Conservation (phyloP, 64 coral and sea anemone species). For the Exaiptasia diaphana region DNA sequence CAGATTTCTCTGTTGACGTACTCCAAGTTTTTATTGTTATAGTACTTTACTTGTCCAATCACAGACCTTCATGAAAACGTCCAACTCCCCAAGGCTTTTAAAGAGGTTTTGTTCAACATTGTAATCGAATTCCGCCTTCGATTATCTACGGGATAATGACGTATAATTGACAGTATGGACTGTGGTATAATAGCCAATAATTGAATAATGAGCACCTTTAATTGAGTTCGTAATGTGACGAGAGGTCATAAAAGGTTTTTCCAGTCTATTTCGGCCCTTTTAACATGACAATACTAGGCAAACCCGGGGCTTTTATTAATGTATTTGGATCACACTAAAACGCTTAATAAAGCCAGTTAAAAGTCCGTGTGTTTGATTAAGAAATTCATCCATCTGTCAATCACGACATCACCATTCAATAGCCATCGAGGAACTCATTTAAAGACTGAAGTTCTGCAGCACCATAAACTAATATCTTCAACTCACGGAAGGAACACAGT, state of each 20-base stretch:
- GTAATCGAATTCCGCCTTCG: slow-evolving; percentile 75
- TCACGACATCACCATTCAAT: slow-evolving; percentile 37
- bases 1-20: not conserved
- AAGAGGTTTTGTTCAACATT: slow-evolving; percentile 41
- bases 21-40: not conserved
- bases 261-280: slow-evolving; percentile 58
- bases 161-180: slow-evolving; percentile 64
- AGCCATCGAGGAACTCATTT: slow-evolving; percentile 20
- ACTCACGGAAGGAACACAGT: not conserved
- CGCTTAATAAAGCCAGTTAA: slow-evolving; percentile 56
- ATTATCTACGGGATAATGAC: slow-evolving; percentile 70
- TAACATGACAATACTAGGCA: slow-evolving; percentile 41
- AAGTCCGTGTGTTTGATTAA: slow-evolving; percentile 56
- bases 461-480: slow-evolving; percentile 15
- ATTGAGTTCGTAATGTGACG: slow-evolving; percentile 70
- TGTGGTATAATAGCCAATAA: slow-evolving; percentile 68
- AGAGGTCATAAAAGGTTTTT: slow-evolving; percentile 57
- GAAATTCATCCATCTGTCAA: slow-evolving; percentile 65
- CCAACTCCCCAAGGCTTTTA: slow-evolving; percentile 27
- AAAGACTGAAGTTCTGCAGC: slow-evolving; percentile 19
- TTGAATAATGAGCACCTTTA: slow-evolving; percentile 71
- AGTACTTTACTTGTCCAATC: not conserved
- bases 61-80: slow-evolving; percentile 1
- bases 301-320: slow-evolving; percentile 43
- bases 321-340: slow-evolving; percentile 38